Conservation (phyloP, 1,140 invertebrate species). For the Trachymyrmex cornetzi region DNA sequence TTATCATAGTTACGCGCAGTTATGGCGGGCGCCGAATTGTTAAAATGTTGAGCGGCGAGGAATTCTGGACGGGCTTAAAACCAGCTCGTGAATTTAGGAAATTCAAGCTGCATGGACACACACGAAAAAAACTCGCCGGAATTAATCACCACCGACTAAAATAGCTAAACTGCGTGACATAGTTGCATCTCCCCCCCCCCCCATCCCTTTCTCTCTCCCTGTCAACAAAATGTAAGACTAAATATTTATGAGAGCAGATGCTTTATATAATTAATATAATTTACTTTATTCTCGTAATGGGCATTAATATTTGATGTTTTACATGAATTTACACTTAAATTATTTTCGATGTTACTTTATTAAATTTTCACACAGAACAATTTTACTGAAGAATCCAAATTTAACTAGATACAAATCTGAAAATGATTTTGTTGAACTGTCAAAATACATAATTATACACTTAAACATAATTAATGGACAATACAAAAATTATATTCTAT, state of each 20-base stretch:
- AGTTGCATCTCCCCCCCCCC: not conserved
- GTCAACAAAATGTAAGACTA: constrained; percentile 21
- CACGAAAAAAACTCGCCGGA: constrained; percentile 50
- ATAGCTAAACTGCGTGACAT: constrained; percentile 56
- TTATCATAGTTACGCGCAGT: constrained; percentile 59
- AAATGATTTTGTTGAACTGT: too few relatives aligned
- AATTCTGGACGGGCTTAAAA: constrained; percentile 54
- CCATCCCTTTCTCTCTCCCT: not conserved
- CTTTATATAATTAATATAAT: constrained; percentile 16
- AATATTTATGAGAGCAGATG: constrained; percentile 4
- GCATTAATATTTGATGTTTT: constrained; percentile 4
- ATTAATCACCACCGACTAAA: constrained; percentile 59
- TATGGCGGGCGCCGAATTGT: constrained; percentile 48
- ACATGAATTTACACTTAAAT: not conserved
- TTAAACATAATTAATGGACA: too few relatives aligned
- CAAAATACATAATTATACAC: too few relatives aligned
- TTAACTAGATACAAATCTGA: too few relatives aligned
- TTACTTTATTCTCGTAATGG: constrained; percentile 16
- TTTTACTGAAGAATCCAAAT: too few relatives aligned
- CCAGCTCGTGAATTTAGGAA: constrained; percentile 61
- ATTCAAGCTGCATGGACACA: constrained; percentile 40
- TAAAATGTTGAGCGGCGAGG: constrained; percentile 56
- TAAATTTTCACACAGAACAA: not conserved
- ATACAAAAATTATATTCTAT: too few relatives aligned
- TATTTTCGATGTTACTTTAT: constrained; percentile 7